Conservation (phyloP, 1,140 invertebrate genomes). For the Cepaea nemoralis region DNA sequence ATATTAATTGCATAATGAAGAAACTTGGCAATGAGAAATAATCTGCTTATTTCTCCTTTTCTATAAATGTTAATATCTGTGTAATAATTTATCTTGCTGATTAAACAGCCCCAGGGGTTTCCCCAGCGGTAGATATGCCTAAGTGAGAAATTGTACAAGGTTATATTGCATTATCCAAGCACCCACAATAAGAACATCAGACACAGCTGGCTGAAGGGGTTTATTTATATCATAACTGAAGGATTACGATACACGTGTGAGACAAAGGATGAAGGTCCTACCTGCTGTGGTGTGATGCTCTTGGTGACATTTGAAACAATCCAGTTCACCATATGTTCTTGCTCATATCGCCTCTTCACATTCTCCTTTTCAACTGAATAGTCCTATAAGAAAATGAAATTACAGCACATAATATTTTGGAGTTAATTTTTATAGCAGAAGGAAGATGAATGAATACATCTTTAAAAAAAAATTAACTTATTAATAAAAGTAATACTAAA, state of each 20-base stretch:
- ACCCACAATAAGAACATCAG: neutral
- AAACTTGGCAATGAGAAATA: no score
- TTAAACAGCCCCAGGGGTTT: no score
- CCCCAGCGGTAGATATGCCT: neutral
- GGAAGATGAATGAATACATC: no score
- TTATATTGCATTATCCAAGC: neutral
- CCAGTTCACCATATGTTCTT: conserved; percentile 95
- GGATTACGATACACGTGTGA: neutral
- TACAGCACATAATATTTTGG: neutral
- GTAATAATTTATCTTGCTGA: no score
- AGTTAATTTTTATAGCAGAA: no score
- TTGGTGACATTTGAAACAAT: conserved; percentile 86
- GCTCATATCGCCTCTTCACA: conserved; percentile 85
- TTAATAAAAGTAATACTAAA: no score
- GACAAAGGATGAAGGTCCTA: no score
- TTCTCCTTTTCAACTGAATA: conserved; percentile 89
- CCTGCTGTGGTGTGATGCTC: conserved; percentile 90
- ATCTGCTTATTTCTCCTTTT: no score
- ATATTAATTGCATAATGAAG: no score
- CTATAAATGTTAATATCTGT: no score
- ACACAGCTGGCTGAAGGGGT: neutral
- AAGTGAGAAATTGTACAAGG: neutral
- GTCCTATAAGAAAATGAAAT: conserved; percentile 74
- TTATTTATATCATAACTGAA: neutral
- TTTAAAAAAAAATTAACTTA: no score